Evolutionary conservation across 2,113 vertebrate species (phyloP).

Genomic region (Corythaeola cristata): DNA sequence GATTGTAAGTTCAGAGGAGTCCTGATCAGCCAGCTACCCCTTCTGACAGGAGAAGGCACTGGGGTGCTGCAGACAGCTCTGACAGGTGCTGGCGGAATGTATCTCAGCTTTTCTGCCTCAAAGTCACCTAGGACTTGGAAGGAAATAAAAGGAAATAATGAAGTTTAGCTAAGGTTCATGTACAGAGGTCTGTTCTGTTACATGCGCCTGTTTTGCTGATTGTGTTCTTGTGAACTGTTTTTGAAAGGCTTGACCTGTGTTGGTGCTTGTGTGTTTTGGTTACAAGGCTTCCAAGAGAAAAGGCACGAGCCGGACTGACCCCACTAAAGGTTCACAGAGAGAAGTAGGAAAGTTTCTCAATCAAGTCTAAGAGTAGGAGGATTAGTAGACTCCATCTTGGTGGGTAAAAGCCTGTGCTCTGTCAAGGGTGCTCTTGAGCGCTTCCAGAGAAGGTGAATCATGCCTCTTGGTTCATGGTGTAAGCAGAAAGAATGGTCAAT

Average conservation of each 20-base stretch:
- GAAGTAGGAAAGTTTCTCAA: neutral
- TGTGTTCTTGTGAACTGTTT: slow-evolving; percentile 14
- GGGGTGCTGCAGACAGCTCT: neutral
- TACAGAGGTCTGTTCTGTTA: neutral
- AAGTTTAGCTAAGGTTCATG: neutral
- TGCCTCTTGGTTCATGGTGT: neutral
- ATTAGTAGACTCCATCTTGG: neutral
- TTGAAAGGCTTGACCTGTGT: neutral
- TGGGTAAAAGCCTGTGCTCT: neutral
- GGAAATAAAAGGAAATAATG: neutral
- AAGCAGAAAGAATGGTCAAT: neutral
- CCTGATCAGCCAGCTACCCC: neutral
- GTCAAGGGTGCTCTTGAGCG: neutral
- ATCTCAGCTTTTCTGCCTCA: neutral
- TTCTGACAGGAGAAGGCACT: neutral
- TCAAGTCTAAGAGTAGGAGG: neutral
- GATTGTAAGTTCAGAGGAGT: neutral
- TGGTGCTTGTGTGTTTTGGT: neutral
- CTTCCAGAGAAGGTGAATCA: neutral
- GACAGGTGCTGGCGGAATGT: neutral
- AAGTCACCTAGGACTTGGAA: neutral
- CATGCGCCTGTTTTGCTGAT: neutral
- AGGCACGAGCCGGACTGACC: neutral
- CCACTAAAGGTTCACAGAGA: neutral
- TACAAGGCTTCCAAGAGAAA: neutral